phyloP scores from a whole-genome alignment of 2,113 vertebrate genomes.

The Zapornia atra region DNA sequence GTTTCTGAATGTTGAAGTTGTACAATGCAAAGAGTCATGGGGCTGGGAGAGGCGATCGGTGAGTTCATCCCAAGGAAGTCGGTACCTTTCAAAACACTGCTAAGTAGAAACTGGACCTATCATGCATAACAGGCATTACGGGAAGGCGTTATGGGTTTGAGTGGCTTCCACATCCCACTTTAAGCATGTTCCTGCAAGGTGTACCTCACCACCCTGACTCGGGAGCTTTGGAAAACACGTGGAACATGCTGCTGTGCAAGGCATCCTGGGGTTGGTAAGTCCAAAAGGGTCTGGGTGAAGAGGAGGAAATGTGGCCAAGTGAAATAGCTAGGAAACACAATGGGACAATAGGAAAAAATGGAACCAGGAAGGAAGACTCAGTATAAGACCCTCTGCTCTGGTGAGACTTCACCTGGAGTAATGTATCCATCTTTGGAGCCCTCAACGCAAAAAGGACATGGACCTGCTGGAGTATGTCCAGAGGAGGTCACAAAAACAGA shows the following conservation, averaged over 20 bases:
- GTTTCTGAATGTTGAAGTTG: background rate
- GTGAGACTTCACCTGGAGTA: too few relatives aligned
- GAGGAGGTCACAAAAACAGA: too few relatives aligned
- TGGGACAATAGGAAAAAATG: rapidly evolving
- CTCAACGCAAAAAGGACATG: too few relatives aligned
- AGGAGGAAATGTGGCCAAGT: background rate
- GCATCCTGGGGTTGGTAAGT: too few relatives aligned
- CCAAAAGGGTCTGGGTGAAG: background rate
- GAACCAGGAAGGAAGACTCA: background rate
- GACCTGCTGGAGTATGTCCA: too few relatives aligned
- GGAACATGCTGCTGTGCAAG: background rate
- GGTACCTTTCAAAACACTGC: background rate
- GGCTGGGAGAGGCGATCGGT: background rate
- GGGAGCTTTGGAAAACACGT: background rate
- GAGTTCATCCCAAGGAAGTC: background rate
- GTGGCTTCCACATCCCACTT: background rate
- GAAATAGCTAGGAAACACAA: background rate
- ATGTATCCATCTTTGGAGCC: too few relatives aligned
- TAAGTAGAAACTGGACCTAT: background rate
- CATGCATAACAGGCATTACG: background rate
- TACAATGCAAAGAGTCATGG: rapidly evolving
- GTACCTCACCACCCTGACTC: background rate
- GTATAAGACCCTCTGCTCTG: background rate
- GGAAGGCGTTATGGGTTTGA: background rate
- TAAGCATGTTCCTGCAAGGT: background rate